phyloP scores from a whole-genome alignment of 2,888 invertebrate species.

The Metellina segmentata region DNA sequence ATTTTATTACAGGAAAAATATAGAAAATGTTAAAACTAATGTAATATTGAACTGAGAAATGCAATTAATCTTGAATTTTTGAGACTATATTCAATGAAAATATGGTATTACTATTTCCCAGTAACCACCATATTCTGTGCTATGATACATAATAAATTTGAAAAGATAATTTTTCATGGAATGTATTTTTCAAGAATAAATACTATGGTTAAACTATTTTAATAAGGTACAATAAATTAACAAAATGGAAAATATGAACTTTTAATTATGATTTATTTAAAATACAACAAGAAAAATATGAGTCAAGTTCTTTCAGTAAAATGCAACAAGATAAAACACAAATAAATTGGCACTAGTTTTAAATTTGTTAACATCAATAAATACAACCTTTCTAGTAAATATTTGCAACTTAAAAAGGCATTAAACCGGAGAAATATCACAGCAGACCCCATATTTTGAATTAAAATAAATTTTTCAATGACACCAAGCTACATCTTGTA shows the following conservation, averaged over 20 bases:
- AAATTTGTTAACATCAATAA: neutral
- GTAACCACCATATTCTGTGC: too few species aligned
- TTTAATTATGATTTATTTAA: neutral
- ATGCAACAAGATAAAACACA: neutral
- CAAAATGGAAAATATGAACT: neutral
- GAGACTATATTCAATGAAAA: too few species aligned
- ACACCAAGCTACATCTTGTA: conserved; percentile 90
- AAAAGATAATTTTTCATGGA: too few species aligned
- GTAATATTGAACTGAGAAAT: too few species aligned
- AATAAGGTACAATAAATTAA: neutral
- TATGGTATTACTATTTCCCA: too few species aligned
- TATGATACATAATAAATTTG: too few species aligned
- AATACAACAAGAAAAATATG: neutral
- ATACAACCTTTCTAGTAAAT: neutral
- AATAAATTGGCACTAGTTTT: neutral
- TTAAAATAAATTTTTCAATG: conserved; percentile 10
- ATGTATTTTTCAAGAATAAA: too few species aligned
- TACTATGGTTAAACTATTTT: too few species aligned
- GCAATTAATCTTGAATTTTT: too few species aligned
- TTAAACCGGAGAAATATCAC: neutral
- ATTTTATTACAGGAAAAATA: too few species aligned
- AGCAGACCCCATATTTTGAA: neutral
- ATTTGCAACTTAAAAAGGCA: neutral
- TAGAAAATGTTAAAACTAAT: too few species aligned
- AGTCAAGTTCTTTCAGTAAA: neutral